Evolutionary conservation across 2,797 vertebrate species (phyloP).

Genomic region (Trachurus trachurus): DNA sequence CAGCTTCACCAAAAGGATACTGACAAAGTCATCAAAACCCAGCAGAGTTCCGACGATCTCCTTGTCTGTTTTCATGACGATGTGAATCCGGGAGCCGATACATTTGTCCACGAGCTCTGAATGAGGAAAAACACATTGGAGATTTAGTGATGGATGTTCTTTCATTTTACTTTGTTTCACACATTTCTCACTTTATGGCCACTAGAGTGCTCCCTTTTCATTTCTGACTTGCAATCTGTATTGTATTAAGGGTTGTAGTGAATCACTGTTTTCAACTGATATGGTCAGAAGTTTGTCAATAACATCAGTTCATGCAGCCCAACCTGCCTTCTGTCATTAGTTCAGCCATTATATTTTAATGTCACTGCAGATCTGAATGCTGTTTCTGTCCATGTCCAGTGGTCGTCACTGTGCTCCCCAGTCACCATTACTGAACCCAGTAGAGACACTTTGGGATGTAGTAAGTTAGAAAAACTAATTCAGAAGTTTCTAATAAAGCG

Average conservation of each 20-base stretch:
- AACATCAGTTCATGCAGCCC: no score
- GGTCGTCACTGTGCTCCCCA: neutral
- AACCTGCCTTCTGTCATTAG: no score
- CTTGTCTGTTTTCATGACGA: conserved; percentile 97
- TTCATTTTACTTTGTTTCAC: no score
- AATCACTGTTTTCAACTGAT: no score
- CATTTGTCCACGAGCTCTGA: conserved; percentile 95
- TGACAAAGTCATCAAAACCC: conserved; percentile 97
- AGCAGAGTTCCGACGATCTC: conserved; percentile 92
- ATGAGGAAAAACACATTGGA: neutral
- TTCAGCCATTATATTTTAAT: neutral
- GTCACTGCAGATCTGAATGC: neutral
- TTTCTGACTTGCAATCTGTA: no score
- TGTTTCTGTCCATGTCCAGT: neutral
- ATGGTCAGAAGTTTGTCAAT: no score
- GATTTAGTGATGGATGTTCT: neutral
- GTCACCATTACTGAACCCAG: neutral
- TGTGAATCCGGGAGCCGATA: conserved; percentile 92
- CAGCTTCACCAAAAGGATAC: conserved; percentile 89
- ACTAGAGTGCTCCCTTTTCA: neutral
- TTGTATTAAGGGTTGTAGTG: no score
- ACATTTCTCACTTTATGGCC: neutral
- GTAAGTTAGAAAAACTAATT: no score
- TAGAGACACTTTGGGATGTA: neutral
- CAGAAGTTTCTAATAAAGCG: neutral